Evolutionary conservation across 1,140 invertebrate genomes (phyloP).

Genomic region (Parasteatoda tepidariorum): DNA sequence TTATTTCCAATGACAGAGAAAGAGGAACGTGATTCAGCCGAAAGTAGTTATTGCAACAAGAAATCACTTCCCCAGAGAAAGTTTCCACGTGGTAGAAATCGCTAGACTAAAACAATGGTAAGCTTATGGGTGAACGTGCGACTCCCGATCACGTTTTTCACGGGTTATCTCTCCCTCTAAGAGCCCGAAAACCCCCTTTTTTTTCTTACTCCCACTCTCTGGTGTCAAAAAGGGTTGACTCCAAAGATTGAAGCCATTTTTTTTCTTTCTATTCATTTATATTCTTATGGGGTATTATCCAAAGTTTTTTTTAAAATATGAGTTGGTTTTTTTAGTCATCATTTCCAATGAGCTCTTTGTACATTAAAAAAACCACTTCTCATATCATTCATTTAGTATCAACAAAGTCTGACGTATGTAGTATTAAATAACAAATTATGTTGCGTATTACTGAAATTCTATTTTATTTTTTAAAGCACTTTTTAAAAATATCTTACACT

Average conservation of each 20-base stretch:
- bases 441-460: too few species aligned
- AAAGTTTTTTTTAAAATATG: too few species aligned
- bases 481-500: too few species aligned
- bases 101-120: not conserved
- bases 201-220: not conserved
- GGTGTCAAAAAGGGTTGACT: not conserved
- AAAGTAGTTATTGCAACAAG: not conserved
- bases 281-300: slow-evolving; percentile 9
- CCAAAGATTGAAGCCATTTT: slow-evolving; percentile 34
- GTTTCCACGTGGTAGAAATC: not conserved
- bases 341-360: too few species aligned
- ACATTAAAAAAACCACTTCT: too few species aligned
- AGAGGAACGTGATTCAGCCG: not conserved
- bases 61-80: not conserved
- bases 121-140: not conserved
- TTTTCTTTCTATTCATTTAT: slow-evolving; percentile 16
- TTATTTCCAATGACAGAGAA: not conserved
- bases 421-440: too few species aligned
- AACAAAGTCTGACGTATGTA: too few species aligned
- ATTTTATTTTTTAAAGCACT: too few species aligned
- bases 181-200: not conserved
- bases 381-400: too few species aligned
- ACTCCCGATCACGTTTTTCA: slow-evolving; percentile 33
- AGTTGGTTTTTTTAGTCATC: too few species aligned
- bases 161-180: slow-evolving; percentile 32